Evolutionary conservation across 2,888 invertebrate genomes (phyloP).

Genomic region (Drosophila parthenogenetica): DNA sequence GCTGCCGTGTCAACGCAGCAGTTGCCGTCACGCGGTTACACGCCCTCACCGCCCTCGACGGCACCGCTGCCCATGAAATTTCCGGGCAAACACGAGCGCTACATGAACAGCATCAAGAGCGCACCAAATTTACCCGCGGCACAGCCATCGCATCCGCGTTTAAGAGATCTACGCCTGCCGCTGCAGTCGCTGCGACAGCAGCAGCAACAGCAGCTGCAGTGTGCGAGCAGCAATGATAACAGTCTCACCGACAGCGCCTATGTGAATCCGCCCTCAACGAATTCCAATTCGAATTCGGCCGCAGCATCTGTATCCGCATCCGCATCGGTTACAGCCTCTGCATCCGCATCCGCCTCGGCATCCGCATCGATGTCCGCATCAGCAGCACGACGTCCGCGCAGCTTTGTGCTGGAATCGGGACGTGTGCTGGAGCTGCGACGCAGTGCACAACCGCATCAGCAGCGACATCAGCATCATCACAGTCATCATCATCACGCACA

Average conservation of each 20-base stretch:
- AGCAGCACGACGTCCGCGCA: conserved; percentile 86
- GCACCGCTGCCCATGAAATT: conserved; percentile 93
- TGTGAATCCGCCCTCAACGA: conserved; percentile 82
- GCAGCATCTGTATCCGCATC: conserved; percentile 56
- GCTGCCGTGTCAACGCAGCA: conserved; percentile 86
- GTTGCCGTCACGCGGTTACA: conserved; percentile 89
- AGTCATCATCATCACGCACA: conserved; percentile 73
- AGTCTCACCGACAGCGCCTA: conserved; percentile 83
- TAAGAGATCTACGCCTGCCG: conserved; percentile 91
- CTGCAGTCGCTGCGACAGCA: conserved; percentile 88
- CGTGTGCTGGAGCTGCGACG: conserved; percentile 91
- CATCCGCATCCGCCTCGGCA: conserved; percentile 27
- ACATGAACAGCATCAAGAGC: conserved; percentile 92
- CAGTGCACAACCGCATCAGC: conserved; percentile 84
- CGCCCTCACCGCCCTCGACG: conserved; percentile 93
- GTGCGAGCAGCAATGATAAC: conserved; percentile 81
- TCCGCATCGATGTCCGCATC: conserved; percentile 47
- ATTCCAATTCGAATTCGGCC: conserved; percentile 64
- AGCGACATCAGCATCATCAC: conserved; percentile 75
- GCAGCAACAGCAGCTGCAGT: conserved; percentile 57
- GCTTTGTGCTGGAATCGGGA: conserved; percentile 87
- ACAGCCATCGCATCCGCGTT: conserved; percentile 88
- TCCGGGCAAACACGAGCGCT: conserved; percentile 88
- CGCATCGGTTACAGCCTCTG: conserved; percentile 45
- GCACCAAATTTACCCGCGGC: conserved; percentile 91